phyloP scores from a whole-genome alignment of 2,797 vertebrate genomes.

The Picus viridis region DNA sequence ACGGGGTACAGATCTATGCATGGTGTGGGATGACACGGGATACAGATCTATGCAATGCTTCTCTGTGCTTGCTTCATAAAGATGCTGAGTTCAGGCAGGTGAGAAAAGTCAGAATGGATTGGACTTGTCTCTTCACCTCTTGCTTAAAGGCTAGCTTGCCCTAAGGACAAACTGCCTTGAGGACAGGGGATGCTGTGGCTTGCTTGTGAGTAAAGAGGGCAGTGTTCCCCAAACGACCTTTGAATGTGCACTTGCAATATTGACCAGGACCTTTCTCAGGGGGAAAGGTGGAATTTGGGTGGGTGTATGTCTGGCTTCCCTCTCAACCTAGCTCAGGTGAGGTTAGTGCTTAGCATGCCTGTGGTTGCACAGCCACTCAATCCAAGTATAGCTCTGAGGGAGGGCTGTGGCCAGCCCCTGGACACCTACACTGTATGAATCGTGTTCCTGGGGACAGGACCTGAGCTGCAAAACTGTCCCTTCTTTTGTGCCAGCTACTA shows the following conservation, averaged over 20 bases:
- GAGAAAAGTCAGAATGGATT: neutral
- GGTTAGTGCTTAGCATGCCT: neutral
- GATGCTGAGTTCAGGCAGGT: neutral
- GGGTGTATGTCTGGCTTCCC: neutral
- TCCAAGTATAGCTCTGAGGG: neutral
- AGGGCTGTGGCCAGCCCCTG: neutral
- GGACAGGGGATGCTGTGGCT: neutral
- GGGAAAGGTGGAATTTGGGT: neutral
- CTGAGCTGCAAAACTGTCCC: neutral
- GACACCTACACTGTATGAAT: neutral
- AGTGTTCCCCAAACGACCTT: neutral
- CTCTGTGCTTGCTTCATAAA: neutral
- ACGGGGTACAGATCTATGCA: slow-evolving; percentile 51
- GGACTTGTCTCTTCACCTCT: neutral
- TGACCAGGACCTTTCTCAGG: neutral
- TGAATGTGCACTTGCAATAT: neutral
- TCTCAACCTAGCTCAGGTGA: neutral
- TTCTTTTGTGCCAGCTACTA: neutral
- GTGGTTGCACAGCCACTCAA: neutral
- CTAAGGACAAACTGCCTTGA: neutral
- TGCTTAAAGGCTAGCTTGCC: neutral
- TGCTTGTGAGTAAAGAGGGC: neutral
- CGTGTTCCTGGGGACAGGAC: rapidly evolving
- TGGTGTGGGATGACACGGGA: neutral
- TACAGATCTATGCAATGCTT: slow-evolving; percentile 62